Evolutionary conservation across 2,797 vertebrate genomes (phyloP).

Genomic region (Falco rusticolus): DNA sequence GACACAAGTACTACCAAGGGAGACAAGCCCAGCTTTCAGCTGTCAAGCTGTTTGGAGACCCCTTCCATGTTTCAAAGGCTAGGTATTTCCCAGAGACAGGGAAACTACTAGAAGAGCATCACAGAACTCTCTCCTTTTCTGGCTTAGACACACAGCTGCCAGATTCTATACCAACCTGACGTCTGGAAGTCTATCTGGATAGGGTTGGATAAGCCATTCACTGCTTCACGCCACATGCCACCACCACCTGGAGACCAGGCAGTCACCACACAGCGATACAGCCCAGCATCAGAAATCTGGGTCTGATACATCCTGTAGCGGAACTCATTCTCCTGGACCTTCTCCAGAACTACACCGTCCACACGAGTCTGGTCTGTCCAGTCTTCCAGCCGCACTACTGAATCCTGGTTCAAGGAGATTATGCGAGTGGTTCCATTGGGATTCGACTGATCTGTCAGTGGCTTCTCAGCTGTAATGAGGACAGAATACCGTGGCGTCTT

Average conservation of each 20-base stretch:
- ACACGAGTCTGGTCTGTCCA: slow-evolving; percentile 83
- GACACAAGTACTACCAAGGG: not conserved
- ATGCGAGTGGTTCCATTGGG: slow-evolving; percentile 79
- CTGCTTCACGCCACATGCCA: slow-evolving; percentile 84
- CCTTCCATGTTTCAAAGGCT: not conserved
- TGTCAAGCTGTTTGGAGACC: not conserved
- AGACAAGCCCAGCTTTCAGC: not conserved
- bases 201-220: slow-evolving; percentile 87
- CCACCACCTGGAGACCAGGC: slow-evolving; percentile 86
- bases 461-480: slow-evolving; percentile 85
- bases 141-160: not conserved
- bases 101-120: not conserved
- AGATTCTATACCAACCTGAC: slow-evolving; percentile 80
- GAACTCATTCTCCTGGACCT: slow-evolving; percentile 87
- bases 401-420: slow-evolving; percentile 88
- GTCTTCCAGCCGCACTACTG: slow-evolving; percentile 84
- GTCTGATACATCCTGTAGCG: slow-evolving; percentile 89
- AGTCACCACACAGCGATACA: slow-evolving; percentile 89
- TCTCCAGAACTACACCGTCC: slow-evolving; percentile 86
- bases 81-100: not conserved
- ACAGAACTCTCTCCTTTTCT: not conserved
- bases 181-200: slow-evolving; percentile 88
- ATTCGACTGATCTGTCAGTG: slow-evolving; percentile 45
- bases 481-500: slow-evolving; percentile 86
- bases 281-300: slow-evolving; percentile 87